A percentile compares a stretch with the other conserved stretches of the same genome.
Evolutionary conservation across 2,888 invertebrate genomes (phyloP).

Genomic region (Acrobasis repandana): DNA sequence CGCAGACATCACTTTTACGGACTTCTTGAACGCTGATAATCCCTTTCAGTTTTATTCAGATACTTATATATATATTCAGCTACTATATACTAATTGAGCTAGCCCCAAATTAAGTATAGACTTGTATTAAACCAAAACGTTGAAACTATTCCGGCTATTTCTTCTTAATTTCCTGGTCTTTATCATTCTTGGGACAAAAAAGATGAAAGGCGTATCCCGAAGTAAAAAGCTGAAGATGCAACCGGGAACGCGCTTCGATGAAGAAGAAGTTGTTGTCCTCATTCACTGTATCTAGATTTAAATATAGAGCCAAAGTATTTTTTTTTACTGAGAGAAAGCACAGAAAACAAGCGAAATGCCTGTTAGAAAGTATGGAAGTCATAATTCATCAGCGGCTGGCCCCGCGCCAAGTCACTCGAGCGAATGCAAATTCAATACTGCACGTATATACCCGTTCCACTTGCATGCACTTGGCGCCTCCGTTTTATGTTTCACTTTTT

Average conservation of each 20-base stretch:
- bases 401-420: constrained; percentile 10
- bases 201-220: too few species aligned
- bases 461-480: background rate
- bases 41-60: too few species aligned
- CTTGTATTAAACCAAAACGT: too few species aligned
- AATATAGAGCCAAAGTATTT: too few species aligned
- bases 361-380: constrained; percentile 9
- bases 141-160: too few species aligned
- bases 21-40: too few species aligned
- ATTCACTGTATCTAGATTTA: background rate
- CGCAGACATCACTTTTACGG: too few species aligned
- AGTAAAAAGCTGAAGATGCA: too few species aligned
- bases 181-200: too few species aligned
- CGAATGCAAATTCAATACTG: constrained; percentile 17
- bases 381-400: constrained; percentile 8
- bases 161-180: too few species aligned
- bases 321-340: background rate
- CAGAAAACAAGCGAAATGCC: background rate
- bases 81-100: background rate
- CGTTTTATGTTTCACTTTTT: background rate
- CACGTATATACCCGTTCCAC: background rate
- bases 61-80: background rate
- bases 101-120: background rate
- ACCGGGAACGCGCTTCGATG: too few species aligned
- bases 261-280: too few species aligned